phyloP scores from a whole-genome alignment of 2,797 vertebrate species.

The Sebastiscus albofasciatus region DNA sequence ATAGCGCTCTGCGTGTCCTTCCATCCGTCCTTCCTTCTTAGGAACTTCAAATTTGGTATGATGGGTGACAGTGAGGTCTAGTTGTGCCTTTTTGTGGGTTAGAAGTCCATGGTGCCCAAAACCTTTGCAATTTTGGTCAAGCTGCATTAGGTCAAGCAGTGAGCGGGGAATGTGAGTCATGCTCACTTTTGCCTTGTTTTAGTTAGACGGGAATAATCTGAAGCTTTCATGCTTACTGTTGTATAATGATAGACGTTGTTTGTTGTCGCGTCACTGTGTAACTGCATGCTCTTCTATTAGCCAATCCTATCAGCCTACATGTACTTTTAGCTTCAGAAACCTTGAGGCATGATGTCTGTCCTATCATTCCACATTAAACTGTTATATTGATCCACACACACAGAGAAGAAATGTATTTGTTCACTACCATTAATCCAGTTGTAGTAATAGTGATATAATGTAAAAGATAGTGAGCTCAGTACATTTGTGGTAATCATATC shows the following conservation, averaged over 20 bases:
- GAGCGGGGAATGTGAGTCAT: no score
- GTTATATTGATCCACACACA: constrained; percentile 36
- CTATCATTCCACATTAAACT: constrained; percentile 15
- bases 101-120: no score
- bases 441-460: constrained; percentile 3
- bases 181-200: neutral
- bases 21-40: no score
- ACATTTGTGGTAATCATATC: constrained; percentile 29
- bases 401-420: constrained; percentile 14
- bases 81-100: no score
- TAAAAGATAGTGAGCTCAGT: neutral
- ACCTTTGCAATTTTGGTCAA: no score
- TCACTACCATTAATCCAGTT: constrained; percentile 5
- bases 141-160: no score
- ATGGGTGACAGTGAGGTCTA: no score
- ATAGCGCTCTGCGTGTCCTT: no score
- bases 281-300: constrained; percentile 3
- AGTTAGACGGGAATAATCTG: neutral
- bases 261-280: constrained; percentile 11
- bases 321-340: constrained; percentile 4
- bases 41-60: no score
- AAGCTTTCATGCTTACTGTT: neutral
- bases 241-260: neutral
- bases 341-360: constrained; percentile 8
- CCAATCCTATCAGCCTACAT: constrained; percentile 17